Conservation (phyloP, 2,113 vertebrate genomes). For the Cyprinodon brontotheroides region DNA sequence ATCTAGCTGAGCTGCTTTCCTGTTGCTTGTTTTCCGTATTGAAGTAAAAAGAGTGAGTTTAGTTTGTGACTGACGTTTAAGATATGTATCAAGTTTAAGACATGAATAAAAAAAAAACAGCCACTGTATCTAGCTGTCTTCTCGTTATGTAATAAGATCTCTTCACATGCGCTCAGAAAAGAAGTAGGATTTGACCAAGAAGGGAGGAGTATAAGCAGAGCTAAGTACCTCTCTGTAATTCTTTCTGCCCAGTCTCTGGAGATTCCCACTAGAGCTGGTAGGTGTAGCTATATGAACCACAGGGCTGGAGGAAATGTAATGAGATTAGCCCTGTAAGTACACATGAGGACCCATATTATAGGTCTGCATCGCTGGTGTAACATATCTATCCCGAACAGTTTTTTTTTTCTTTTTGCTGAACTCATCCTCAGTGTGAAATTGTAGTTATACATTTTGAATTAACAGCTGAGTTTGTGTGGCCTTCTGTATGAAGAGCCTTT, state of each 20-base stretch:
- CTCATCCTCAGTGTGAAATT: constrained; percentile 31
- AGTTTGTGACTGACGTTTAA: constrained; percentile 13
- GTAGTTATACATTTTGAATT: constrained; percentile 24
- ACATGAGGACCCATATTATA: constrained; percentile 58
- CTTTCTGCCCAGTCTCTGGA: constrained; percentile 58
- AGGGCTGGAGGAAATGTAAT: constrained; percentile 63
- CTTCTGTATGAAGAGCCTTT: constrained; percentile 17
- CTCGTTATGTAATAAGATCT: constrained; percentile 56
- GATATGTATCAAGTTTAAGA: constrained; percentile 25
- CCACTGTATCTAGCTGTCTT: constrained; percentile 20
- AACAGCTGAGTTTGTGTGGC: neutral
- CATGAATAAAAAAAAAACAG: constrained; percentile 35
- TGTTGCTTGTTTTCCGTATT: constrained; percentile 5
- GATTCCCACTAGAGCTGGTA: constrained; percentile 53
- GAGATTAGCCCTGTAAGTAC: constrained; percentile 66
- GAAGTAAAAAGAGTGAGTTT: neutral
- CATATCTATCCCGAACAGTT: constrained; percentile 40
- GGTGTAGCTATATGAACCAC: constrained; percentile 49
- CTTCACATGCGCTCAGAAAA: constrained; percentile 43
- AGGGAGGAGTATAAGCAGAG: constrained; percentile 51
- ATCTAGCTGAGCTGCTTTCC: neutral
- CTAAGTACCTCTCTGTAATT: constrained; percentile 68
- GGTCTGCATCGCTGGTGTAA: constrained; percentile 44
- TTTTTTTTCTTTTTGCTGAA: constrained; percentile 31
- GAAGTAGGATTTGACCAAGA: constrained; percentile 45